Conservation (phyloP, 2,113 vertebrate genomes). For the Pachypanchax playfairii region DNA sequence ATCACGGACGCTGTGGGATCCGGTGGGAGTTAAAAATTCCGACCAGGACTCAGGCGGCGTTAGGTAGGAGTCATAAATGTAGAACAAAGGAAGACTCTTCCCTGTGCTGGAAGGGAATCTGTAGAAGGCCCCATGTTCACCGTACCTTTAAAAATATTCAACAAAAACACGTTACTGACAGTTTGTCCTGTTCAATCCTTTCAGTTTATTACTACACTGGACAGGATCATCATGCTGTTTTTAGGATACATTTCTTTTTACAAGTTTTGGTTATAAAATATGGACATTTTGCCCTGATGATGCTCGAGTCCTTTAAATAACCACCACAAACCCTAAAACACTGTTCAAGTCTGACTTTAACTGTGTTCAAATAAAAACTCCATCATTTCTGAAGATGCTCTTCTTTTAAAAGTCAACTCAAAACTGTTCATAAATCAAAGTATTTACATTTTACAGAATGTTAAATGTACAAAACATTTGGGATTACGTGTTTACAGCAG, state of each 20-base stretch:
- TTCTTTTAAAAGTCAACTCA: no score
- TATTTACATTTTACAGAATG: no score
- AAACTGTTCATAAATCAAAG: no score
- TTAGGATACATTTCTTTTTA: no score
- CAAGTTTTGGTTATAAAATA: background rate
- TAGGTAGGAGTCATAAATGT: conserved; percentile 91
- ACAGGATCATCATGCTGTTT: no score
- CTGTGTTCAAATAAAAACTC: no score
- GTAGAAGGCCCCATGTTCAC: conserved; percentile 89
- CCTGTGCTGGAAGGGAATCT: conserved; percentile 85
- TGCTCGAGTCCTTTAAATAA: background rate
- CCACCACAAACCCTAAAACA: background rate
- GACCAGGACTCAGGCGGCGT: conserved; percentile 88
- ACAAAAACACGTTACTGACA: background rate
- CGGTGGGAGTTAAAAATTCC: conserved; percentile 81
- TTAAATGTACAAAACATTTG: no score
- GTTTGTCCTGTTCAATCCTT: no score
- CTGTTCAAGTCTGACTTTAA: background rate
- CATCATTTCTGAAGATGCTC: background rate
- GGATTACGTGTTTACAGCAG: no score
- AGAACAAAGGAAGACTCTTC: conserved; percentile 87
- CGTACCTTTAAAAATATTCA: conserved; percentile 77
- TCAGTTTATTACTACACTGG: no score
- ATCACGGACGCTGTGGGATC: conserved; percentile 85
- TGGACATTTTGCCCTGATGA: background rate